Percentiles rank a stretch among this genome's conserved stretches.
These are phyloP conservation scores for Trachemys scripta DNA, from an alignment of 2,113 vertebrate species.

Conservation along the genomic window DNA sequence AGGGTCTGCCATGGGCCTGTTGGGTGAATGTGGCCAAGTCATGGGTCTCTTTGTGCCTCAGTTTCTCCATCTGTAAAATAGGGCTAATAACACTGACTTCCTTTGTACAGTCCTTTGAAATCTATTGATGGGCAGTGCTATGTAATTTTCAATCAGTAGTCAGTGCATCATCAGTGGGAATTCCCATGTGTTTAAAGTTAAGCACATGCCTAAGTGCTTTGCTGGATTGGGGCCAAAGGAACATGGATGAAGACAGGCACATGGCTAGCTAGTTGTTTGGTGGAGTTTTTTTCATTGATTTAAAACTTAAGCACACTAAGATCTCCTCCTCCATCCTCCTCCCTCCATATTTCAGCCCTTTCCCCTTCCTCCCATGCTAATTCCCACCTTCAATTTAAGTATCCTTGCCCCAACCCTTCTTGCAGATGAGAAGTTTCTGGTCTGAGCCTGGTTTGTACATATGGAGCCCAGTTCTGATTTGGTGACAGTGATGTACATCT, in stretches of 20 bases:
- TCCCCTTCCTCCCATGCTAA: not conserved
- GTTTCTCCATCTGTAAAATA: not conserved
- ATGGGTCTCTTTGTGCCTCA: not conserved
- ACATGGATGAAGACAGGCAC: not conserved
- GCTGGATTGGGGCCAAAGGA: too few relatives aligned
- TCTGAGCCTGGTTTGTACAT: not conserved
- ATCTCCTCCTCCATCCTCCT: not conserved
- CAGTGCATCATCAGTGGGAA: not conserved
- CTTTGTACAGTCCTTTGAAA: too few relatives aligned
- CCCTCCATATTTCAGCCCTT: not conserved
- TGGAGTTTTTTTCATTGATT: not conserved
- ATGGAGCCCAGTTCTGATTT: not conserved
- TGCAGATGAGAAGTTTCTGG: not conserved
- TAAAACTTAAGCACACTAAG: not conserved
- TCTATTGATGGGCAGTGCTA: too few relatives aligned
- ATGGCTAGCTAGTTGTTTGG: not conserved
- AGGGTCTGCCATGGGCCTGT: not conserved
- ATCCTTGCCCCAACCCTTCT: not conserved
- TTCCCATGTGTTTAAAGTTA: not conserved
- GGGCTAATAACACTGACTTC: not conserved
- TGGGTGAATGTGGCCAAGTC: not conserved
- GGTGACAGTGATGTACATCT: not conserved
- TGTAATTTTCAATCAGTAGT: not conserved
- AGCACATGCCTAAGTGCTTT: not conserved
- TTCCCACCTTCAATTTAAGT: not conserved